These are phyloP conservation scores for Melieria crassipennis DNA, from an alignment of 2,888 invertebrate genomes.

Conservation along the genomic window DNA sequence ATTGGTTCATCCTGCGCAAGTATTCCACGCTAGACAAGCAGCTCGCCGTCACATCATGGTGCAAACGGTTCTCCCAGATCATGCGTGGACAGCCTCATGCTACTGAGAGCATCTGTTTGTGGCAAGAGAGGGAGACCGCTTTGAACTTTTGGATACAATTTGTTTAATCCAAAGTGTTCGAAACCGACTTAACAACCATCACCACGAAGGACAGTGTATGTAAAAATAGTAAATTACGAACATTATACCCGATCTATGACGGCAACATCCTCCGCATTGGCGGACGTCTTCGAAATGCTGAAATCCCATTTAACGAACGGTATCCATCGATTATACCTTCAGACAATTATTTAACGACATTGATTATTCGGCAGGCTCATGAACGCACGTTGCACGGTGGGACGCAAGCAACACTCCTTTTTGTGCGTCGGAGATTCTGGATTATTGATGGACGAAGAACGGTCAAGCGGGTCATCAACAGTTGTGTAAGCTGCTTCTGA, in stretches of 20 bases:
- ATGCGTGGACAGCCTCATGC: neutral
- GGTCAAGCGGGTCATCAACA: constrained; percentile 11
- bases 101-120: neutral
- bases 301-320: constrained; percentile 1
- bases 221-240: constrained; percentile 19
- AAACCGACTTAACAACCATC: constrained; percentile 9
- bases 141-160: constrained; percentile 22
- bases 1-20: constrained; percentile 9
- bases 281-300: constrained; percentile 16
- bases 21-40: constrained; percentile 15
- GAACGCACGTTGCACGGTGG: constrained; percentile 8
- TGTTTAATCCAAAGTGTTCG: constrained; percentile 22
- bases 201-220: neutral
- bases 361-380: constrained; percentile 10
- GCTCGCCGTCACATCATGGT: constrained; percentile 20
- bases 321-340: neutral
- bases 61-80: constrained; percentile 11
- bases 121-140: constrained; percentile 16
- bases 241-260: too few relatives aligned
- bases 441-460: constrained; percentile 21
- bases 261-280: neutral
- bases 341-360: neutral
- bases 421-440: constrained; percentile 22
- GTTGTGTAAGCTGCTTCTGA: constrained; percentile 22
- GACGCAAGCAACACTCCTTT: constrained; percentile 14